Evolutionary conservation across 2,797 vertebrate genomes (phyloP).

Genomic region (Triplophysa bombifrons): DNA sequence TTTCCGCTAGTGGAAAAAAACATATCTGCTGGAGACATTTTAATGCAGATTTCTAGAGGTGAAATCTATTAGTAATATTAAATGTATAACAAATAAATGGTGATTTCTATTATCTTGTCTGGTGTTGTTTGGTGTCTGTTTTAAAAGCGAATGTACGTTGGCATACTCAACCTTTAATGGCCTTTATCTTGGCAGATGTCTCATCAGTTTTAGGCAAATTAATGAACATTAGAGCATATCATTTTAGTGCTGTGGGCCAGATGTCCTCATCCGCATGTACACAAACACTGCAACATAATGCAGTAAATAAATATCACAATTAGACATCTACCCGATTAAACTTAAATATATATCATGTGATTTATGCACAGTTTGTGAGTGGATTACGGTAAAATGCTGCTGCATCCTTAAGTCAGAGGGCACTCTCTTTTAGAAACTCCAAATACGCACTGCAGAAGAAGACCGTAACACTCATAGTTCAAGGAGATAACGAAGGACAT

Average conservation of each 20-base stretch:
- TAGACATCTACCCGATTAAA: neutral
- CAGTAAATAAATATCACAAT: neutral
- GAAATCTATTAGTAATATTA: neutral
- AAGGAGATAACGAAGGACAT: too few relatives aligned
- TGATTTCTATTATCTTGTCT: neutral
- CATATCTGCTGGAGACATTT: neutral
- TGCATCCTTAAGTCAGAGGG: too few relatives aligned
- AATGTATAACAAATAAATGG: neutral
- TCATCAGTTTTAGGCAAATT: neutral
- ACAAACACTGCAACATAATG: neutral
- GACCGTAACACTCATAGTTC: too few relatives aligned
- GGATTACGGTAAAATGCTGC: too few relatives aligned
- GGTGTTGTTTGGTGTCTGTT: neutral
- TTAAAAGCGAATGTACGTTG: neutral
- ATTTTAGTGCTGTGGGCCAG: neutral
- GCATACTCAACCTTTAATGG: neutral
- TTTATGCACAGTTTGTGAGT: too few relatives aligned
- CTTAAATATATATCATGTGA: too few relatives aligned
- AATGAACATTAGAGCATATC: neutral
- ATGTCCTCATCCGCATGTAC: neutral
- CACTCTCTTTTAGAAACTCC: too few relatives aligned
- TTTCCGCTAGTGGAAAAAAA: neutral
- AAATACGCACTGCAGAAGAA: too few relatives aligned
- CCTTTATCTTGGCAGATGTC: neutral
- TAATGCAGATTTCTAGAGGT: neutral